Conservation (phyloP, 2,113 vertebrate genomes). For the Dicrurus megarhynchus region DNA sequence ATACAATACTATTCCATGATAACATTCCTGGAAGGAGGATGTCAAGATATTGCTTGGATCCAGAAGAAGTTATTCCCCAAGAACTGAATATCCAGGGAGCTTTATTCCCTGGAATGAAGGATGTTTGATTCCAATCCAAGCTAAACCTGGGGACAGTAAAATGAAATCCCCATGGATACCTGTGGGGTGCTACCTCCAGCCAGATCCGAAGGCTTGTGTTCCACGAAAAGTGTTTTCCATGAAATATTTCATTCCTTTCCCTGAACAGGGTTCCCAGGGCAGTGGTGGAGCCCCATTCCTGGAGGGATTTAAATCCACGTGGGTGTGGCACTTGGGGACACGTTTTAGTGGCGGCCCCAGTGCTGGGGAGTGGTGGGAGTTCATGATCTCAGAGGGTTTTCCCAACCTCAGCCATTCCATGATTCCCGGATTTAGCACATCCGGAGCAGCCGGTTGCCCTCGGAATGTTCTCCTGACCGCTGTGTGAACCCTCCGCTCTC, state of each 20-base stretch:
- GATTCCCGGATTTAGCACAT: background rate
- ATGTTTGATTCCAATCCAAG: background rate
- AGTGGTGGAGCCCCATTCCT: fast-evolving
- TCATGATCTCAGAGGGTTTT: fast-evolving
- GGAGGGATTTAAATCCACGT: fast-evolving
- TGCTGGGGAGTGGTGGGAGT: too few relatives aligned
- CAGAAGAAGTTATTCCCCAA: background rate
- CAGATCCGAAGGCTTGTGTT: fast-evolving
- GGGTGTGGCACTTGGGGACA: background rate
- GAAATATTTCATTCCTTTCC: background rate
- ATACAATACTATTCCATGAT: background rate
- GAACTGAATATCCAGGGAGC: fast-evolving
- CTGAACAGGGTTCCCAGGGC: background rate
- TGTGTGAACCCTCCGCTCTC: background rate
- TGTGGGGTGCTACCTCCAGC: fast-evolving
- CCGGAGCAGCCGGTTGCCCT: background rate
- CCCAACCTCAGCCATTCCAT: fast-evolving
- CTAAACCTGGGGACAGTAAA: fast-evolving
- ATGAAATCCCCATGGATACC: background rate
- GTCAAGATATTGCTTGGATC: too few relatives aligned
- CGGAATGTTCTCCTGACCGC: background rate
- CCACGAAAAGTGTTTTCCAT: background rate
- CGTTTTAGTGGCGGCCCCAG: fast-evolving
- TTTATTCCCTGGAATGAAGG: background rate
- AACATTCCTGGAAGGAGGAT: too few relatives aligned